Conservation (phyloP, 2,113 vertebrate genomes). For the Vimba vimba region DNA sequence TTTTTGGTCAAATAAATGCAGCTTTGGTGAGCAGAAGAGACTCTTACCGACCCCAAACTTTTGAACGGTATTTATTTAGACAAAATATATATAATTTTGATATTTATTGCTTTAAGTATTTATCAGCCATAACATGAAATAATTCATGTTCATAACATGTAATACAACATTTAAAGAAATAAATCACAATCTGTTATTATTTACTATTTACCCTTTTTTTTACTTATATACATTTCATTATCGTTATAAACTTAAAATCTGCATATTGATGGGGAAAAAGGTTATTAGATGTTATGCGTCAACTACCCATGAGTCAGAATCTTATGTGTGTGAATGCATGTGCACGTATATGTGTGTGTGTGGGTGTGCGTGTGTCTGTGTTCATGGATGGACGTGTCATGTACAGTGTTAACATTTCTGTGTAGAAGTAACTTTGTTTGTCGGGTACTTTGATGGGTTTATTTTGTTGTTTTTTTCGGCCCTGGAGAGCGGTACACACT, state of each 20-base stretch:
- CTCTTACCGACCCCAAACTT: too few species aligned
- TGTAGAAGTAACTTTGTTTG: neutral
- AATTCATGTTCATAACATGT: neutral
- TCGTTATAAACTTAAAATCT: neutral
- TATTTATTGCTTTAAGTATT: neutral
- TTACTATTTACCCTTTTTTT: neutral
- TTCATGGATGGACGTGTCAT: neutral
- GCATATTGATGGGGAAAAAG: neutral
- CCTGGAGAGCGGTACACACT: conserved; percentile 19
- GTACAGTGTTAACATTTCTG: neutral
- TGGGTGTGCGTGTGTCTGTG: neutral
- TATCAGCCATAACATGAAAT: neutral
- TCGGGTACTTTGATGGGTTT: conserved; percentile 17
- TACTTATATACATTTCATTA: neutral
- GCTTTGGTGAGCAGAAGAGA: too few species aligned
- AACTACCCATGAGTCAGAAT: conserved; percentile 24
- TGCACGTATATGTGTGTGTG: neutral
- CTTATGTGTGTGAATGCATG: conserved; percentile 15
- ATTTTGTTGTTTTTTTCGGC: conserved; percentile 4
- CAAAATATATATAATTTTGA: neutral
- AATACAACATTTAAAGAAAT: neutral
- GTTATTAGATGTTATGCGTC: neutral
- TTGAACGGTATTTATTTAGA: neutral
- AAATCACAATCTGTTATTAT: neutral
- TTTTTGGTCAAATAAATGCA: too few species aligned